Percentiles rank a stretch among this genome's conserved stretches.
phyloP scores from a whole-genome alignment of 2,888 invertebrate genomes.

The Anthophora plumipes region DNA sequence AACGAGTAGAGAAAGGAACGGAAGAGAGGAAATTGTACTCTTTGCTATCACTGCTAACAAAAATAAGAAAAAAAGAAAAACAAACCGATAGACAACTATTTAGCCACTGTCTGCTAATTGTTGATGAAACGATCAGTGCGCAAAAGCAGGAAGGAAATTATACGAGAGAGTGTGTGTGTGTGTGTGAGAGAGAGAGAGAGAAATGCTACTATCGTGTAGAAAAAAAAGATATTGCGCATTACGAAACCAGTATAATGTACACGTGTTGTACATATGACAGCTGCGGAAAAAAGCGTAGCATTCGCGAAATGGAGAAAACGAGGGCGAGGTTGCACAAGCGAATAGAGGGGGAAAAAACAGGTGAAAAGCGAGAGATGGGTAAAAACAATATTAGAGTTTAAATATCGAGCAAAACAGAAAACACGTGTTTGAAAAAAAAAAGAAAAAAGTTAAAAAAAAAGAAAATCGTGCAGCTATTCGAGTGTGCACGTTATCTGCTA shows the following conservation, averaged over 20 bases:
- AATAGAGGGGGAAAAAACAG: not conserved
- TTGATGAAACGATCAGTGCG: slow-evolving; percentile 47
- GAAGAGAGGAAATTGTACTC: slow-evolving; percentile 55
- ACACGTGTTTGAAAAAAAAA: slow-evolving; percentile 11
- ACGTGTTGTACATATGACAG: slow-evolving; percentile 30
- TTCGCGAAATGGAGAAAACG: not conserved
- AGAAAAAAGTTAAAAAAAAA: slow-evolving; percentile 13
- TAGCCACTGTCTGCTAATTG: slow-evolving; percentile 65
- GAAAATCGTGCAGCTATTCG: slow-evolving; percentile 72
- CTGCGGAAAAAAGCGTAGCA: slow-evolving; percentile 25
- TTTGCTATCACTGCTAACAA: slow-evolving; percentile 68
- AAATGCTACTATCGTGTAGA: slow-evolving; percentile 49
- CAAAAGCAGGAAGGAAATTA: slow-evolving; percentile 4
- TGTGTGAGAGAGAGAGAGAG: too few relatives aligned
- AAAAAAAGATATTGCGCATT: not conserved
- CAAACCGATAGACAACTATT: slow-evolving; percentile 62
- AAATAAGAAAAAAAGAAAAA: not conserved
- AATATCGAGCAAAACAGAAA: slow-evolving; percentile 35
- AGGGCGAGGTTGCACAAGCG: not conserved
- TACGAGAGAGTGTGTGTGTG: not conserved
- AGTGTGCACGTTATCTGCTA: slow-evolving; percentile 71
- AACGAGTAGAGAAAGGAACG: not conserved
- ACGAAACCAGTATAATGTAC: slow-evolving; percentile 28
- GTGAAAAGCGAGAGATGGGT: not conserved
- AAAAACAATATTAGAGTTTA: slow-evolving; percentile 67